These are phyloP conservation scores for Gallinago jamesoni DNA, from an alignment of 2,113 vertebrate genomes.

Conservation along the genomic window DNA sequence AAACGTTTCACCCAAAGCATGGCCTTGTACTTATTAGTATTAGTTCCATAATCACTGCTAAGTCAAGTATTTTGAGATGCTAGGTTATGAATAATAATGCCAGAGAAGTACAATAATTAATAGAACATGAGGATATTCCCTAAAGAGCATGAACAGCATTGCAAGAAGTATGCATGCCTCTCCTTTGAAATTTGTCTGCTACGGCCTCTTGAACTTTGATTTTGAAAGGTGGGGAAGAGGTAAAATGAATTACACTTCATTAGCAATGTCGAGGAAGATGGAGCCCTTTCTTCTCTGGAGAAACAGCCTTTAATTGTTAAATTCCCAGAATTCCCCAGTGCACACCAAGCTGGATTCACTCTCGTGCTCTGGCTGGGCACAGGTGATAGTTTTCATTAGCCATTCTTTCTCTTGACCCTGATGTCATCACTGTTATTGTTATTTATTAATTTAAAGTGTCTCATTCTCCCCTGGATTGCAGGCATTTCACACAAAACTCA, in stretches of 20 bases:
- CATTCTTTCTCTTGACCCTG: slow-evolving; percentile 44
- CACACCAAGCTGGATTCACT: slow-evolving; percentile 25
- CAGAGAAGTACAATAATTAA: slow-evolving; percentile 74
- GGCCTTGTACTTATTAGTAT: slow-evolving; percentile 71
- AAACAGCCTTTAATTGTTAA: slow-evolving; percentile 61
- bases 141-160: slow-evolving; percentile 59
- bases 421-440: slow-evolving; percentile 52
- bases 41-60: slow-evolving; percentile 73
- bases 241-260: slow-evolving; percentile 75
- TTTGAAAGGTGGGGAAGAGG: slow-evolving; percentile 64
- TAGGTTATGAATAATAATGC: slow-evolving; percentile 74
- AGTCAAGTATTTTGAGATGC: slow-evolving; percentile 76
- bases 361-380: not conserved
- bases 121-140: slow-evolving; percentile 73
- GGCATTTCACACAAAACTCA: not conserved
- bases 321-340: slow-evolving; percentile 44
- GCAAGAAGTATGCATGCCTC: slow-evolving; percentile 53
- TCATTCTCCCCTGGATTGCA: not conserved
- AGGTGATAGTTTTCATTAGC: slow-evolving; percentile 57
- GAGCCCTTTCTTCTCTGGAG: slow-evolving; percentile 47
- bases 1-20: not conserved
- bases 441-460: slow-evolving; percentile 62
- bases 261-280: slow-evolving; percentile 55
- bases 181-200: slow-evolving; percentile 67
- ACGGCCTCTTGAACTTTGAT: slow-evolving; percentile 75